Evolutionary conservation across 2,888 invertebrate species (phyloP).

Genomic region (Terebella lapidaria): DNA sequence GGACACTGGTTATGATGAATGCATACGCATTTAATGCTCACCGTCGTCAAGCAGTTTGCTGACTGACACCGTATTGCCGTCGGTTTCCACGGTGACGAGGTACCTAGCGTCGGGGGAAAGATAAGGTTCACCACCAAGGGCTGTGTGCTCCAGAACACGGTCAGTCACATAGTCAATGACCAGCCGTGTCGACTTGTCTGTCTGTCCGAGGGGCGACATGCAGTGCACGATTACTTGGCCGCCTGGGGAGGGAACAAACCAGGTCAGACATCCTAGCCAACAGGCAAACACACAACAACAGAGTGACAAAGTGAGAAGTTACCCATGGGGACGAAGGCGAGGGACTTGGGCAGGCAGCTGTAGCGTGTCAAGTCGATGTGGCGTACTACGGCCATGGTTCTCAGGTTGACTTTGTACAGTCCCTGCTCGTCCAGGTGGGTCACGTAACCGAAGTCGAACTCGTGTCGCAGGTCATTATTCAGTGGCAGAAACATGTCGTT

Average conservation of each 20-base stretch:
- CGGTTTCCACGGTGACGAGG: conserved; percentile 64
- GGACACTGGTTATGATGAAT: no score
- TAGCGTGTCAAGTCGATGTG: conserved; percentile 68
- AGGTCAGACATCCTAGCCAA: no score
- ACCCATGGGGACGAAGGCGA: conserved; percentile 71
- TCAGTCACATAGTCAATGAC: conserved; percentile 70
- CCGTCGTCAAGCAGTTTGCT: conserved; percentile 64
- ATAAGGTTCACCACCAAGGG: conserved; percentile 55
- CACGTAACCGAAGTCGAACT: conserved; percentile 70
- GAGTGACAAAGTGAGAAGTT: conserved; percentile 20
- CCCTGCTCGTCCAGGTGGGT: conserved; percentile 69
- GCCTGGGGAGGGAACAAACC: conserved; percentile 59
- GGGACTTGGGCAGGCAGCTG: conserved; percentile 67
- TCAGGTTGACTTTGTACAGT: conserved; percentile 69
- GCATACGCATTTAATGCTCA: no score
- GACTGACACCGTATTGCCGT: conserved; percentile 59
- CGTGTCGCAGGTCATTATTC: conserved; percentile 54
- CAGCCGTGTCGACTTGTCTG: conserved; percentile 57
- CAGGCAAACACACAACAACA: background rate
- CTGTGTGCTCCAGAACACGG: conserved; percentile 32
- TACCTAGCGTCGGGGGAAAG: conserved; percentile 69
- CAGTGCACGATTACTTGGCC: conserved; percentile 70
- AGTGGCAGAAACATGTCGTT: conserved; percentile 6
- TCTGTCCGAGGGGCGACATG: conserved; percentile 62
- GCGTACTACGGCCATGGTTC: conserved; percentile 67